Evolutionary conservation across 2,888 invertebrate species (phyloP), one percentile per base, ranked within the genome.

Genomic region (Hirtodrosophila duncani): DNA sequence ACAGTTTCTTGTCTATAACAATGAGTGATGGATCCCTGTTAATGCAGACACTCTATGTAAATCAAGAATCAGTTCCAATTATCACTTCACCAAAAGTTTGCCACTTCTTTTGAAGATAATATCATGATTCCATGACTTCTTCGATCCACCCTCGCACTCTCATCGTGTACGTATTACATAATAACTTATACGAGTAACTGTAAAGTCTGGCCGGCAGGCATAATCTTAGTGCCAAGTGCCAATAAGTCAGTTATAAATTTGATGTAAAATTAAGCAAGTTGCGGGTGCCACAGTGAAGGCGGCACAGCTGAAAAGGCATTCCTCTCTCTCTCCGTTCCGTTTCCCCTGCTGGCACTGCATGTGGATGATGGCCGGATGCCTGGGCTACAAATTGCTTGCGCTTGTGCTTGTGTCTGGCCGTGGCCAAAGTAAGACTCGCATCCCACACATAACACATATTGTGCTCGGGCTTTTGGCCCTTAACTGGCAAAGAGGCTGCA

Each of bases 181-280:
- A 53, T 44, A 46, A 46, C 48, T 34, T 30, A 23, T 41, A 27
- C 16, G 42, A 16, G 23, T 9, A 21, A 27, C 9, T 29, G 16
- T 21, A 18, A 27, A 31, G 61, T 24, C 29, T 31, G 21, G 24
- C 14, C 42, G 51, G 80, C 51, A 51, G 69, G 65, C 78, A 64
- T 67, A 78, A 75, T 71, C 66, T 65, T 50, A 37, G 58, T 67
- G 65, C 79, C 72, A 70, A 78, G 56, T 79, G 81, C 68, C 80
- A 75, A 77, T 81, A 81, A 79, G 82, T 79, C 77, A 68, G 71
- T 75, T 77, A 79, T 81, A 81, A 77, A 81, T 81, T 77, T 81
- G 67, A 77, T 72, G 63, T 79, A 61, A 64, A 72, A 79, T 79
- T 79, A 79, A 71, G 68, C 58, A 71, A 62, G 62, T 56, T 69